These are phyloP conservation scores for Diaperis boleti DNA, from an alignment of 2,888 invertebrate species.

Conservation along the genomic window DNA sequence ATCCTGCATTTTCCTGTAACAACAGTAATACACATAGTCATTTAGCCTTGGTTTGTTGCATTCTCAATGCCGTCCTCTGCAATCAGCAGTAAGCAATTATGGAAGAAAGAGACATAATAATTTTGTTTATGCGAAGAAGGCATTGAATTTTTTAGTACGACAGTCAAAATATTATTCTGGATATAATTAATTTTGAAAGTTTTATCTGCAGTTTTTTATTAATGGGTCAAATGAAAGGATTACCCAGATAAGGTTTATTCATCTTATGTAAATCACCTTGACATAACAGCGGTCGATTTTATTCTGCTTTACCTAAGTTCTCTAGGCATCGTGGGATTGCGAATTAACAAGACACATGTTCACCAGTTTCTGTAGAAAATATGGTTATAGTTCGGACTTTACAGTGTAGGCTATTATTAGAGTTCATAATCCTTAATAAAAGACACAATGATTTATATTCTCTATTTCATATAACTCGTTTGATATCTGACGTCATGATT, in stretches of 20 bases:
- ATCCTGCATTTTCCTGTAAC: neutral
- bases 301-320: neutral
- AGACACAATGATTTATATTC: too few relatives aligned
- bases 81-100: neutral
- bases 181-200: neutral
- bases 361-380: neutral
- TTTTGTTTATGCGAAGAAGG: neutral
- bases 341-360: neutral
- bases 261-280: too few relatives aligned
- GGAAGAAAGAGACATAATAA: neutral
- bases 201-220: neutral
- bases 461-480: too few relatives aligned
- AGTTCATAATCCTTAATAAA: too few relatives aligned
- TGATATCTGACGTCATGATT: too few relatives aligned
- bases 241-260: neutral
- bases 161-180: too few relatives aligned
- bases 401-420: neutral
- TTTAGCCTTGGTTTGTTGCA: conserved; percentile 2
- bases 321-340: neutral
- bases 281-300: too few relatives aligned
- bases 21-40: neutral
- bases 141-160: too few relatives aligned
- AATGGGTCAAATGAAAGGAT: neutral
- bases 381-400: neutral
- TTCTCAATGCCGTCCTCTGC: neutral